A percentile compares a stretch with the other conserved stretches of the same genome.
Evolutionary conservation across 2,797 vertebrate genomes (phyloP).

Genomic region (Somateria mollissima): DNA sequence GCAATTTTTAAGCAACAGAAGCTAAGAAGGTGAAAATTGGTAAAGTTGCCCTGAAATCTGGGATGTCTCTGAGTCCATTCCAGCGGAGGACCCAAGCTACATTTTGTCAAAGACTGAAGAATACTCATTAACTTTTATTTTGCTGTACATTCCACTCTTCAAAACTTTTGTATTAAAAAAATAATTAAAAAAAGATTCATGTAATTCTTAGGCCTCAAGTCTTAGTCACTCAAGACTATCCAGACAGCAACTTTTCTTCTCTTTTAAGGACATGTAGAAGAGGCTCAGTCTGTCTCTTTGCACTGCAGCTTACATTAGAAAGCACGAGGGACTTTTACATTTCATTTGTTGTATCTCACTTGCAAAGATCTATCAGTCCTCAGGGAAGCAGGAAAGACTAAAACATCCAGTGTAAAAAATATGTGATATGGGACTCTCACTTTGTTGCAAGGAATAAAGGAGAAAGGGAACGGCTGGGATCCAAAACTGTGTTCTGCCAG

Average conservation of each 20-base stretch:
- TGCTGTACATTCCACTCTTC: neutral
- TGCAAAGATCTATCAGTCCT: neutral
- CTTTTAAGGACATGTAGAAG: neutral
- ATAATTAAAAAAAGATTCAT: neutral
- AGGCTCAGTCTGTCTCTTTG: neutral
- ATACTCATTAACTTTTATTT: neutral
- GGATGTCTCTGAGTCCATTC: neutral
- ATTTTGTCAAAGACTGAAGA: neutral
- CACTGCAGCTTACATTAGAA: neutral
- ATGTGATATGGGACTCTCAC: neutral
- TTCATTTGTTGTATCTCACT: neutral
- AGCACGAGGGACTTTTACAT: rapidly evolving
- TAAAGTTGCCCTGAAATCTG: neutral
- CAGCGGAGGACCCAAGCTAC: rapidly evolving
- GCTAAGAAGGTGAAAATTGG: neutral
- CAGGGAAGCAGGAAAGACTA: neutral
- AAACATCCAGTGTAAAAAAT: neutral
- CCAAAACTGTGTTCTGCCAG: neutral
- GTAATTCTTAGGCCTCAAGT: neutral
- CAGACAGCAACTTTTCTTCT: neutral
- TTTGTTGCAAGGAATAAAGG: neutral
- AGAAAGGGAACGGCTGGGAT: neutral
- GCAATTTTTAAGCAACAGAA: neutral
- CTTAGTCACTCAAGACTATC: no score
- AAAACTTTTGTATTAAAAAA: neutral